phyloP scores from a whole-genome alignment of 2,888 invertebrate genomes.

The Lymantria monacha region DNA sequence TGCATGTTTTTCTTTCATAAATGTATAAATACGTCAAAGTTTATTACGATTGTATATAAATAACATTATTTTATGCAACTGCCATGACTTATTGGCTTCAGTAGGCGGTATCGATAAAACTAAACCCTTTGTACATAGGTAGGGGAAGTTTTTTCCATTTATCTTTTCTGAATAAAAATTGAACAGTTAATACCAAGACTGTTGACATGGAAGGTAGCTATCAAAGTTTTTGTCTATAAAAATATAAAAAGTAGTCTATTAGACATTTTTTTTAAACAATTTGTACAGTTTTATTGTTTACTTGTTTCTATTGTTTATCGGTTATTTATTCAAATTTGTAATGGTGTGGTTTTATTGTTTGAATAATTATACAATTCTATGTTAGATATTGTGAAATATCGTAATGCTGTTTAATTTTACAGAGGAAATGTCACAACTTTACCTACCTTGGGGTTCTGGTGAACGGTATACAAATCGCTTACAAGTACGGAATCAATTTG shows the following conservation, averaged over 20 bases:
- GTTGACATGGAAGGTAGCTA: conserved; percentile 62
- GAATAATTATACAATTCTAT: too few relatives aligned
- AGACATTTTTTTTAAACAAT: neutral
- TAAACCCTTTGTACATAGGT: conserved; percentile 63
- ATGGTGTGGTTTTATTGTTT: neutral
- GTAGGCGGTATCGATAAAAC: conserved; percentile 70
- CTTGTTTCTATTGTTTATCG: neutral
- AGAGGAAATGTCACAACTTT: conserved; percentile 92
- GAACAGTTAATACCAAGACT: conserved; percentile 57
- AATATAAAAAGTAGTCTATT: conserved; percentile 26
- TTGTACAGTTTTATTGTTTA: neutral
- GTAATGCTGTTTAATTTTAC: conserved; percentile 22
- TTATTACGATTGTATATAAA: conserved; percentile 25
- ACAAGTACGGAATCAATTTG: conserved; percentile 74
- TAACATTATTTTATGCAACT: conserved; percentile 32
- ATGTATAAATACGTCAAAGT: conserved; percentile 14
- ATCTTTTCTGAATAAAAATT: conserved; percentile 45
- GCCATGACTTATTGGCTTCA: conserved; percentile 41
- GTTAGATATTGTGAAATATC: too few relatives aligned
- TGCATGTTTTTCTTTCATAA: conserved; percentile 24
- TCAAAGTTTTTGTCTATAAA: conserved; percentile 26
- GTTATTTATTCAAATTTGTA: conserved; percentile 6
- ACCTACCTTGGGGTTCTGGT: conserved; percentile 88
- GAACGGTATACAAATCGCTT: conserved; percentile 68
- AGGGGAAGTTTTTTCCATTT: conserved; percentile 58